These are phyloP conservation scores for Sisor rabdophorus DNA, from an alignment of 2,113 vertebrate species.

Conservation along the genomic window DNA sequence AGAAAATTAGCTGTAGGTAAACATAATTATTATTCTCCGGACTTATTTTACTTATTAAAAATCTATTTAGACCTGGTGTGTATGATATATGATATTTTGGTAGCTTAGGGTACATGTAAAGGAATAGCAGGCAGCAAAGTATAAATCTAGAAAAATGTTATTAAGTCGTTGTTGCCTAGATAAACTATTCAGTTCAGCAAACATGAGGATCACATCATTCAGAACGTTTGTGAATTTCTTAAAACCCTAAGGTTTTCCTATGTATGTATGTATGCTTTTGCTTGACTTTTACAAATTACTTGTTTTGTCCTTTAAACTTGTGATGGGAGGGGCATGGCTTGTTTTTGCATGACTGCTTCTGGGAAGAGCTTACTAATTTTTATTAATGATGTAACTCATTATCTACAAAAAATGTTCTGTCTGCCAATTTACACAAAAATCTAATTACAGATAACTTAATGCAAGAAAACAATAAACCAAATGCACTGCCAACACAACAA, in stretches of 20 bases:
- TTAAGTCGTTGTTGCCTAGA: not conserved
- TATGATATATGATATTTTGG: not conserved
- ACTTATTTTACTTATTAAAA: not conserved
- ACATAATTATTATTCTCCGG: not conserved
- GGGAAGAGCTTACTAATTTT: not conserved
- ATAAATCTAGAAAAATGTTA: not conserved
- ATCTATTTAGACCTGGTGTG: not conserved
- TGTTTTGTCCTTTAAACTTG: not conserved
- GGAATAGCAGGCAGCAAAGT: not conserved
- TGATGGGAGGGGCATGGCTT: not conserved
- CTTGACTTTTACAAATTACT: not conserved
- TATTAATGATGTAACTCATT: not conserved
- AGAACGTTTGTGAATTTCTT: not conserved
- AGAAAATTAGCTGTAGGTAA: not conserved
- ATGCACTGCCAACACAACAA: not conserved
- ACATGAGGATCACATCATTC: not conserved
- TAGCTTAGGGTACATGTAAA: not conserved
- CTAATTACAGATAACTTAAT: not conserved
- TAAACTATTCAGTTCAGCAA: not conserved
- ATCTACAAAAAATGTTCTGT: not conserved
- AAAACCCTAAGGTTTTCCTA: not conserved
- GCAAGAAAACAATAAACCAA: not conserved
- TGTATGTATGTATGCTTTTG: not conserved
- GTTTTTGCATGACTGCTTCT: not conserved
- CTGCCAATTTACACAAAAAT: slow-evolving; percentile 1